Conservation (phyloP, 1,140 invertebrate genomes). For the Linepithema humile region DNA sequence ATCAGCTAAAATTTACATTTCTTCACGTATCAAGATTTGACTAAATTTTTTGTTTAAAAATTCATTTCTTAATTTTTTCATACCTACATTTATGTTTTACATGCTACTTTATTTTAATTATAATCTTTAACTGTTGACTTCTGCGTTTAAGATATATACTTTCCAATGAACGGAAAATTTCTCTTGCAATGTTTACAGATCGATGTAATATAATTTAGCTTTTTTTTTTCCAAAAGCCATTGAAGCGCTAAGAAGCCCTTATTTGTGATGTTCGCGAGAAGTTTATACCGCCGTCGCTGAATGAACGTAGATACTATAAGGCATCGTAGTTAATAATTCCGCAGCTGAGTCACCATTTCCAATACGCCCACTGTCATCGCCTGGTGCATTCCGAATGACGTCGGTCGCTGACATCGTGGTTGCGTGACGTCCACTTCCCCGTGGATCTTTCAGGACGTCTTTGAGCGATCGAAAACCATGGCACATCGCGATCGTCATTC, state of each 20-base stretch:
- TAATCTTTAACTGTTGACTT: too few relatives aligned
- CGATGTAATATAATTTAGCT: too few relatives aligned
- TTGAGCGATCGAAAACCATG: background rate
- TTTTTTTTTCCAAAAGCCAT: too few relatives aligned
- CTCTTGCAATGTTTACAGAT: too few relatives aligned
- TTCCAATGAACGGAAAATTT: too few relatives aligned
- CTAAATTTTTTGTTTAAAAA: too few relatives aligned
- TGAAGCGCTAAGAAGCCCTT: background rate
- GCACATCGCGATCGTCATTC: background rate
- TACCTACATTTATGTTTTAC: too few relatives aligned
- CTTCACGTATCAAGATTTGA: too few relatives aligned
- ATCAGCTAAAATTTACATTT: too few relatives aligned
- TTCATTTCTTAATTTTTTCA: too few relatives aligned
- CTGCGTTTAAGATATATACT: too few relatives aligned
- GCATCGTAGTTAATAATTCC: conserved; percentile 56
- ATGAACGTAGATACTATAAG: conserved; percentile 50
- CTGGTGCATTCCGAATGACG: conserved; percentile 51
- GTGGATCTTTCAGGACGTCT: background rate
- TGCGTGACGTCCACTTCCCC: conserved; percentile 9
- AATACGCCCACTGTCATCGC: conserved; percentile 69
- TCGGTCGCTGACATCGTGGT: conserved; percentile 54
- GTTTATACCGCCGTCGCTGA: conserved; percentile 17
- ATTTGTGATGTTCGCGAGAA: background rate
- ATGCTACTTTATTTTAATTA: too few relatives aligned
- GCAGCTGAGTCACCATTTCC: conserved; percentile 72